These are phyloP conservation scores for Anarrhichthys ocellatus DNA, from an alignment of 2,113 vertebrate species.

Conservation along the genomic window DNA sequence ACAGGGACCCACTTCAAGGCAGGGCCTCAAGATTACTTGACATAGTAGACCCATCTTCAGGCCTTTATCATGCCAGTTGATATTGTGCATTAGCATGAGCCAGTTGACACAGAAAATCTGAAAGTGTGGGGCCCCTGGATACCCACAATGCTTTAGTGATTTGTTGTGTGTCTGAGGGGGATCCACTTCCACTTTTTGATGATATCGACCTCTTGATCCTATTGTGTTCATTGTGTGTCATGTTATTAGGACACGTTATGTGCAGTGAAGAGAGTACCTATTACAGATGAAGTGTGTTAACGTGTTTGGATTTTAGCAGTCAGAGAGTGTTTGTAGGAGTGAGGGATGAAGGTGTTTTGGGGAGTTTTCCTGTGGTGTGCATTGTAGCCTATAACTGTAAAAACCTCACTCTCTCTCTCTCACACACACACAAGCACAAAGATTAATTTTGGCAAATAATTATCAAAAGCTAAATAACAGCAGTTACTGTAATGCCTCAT, in stretches of 20 bases:
- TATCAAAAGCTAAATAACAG: not conserved
- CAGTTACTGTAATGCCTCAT: not conserved
- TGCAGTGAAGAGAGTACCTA: not conserved
- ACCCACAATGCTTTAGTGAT: not conserved
- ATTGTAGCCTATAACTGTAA: not conserved
- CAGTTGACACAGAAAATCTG: too few species aligned
- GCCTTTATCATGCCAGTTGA: too few species aligned
- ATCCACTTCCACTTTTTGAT: not conserved
- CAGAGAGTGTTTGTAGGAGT: not conserved
- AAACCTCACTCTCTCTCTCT: not conserved
- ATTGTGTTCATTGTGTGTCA: not conserved
- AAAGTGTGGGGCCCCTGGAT: too few species aligned
- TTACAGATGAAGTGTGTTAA: not conserved
- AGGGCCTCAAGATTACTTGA: too few species aligned
- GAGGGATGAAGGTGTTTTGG: not conserved
- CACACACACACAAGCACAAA: not conserved
- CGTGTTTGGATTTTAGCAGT: not conserved
- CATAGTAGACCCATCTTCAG: too few species aligned
- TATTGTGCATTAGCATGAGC: too few species aligned
- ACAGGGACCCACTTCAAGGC: not conserved
- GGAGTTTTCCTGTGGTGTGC: not conserved
- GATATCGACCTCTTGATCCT: not conserved
- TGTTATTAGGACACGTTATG: not conserved
- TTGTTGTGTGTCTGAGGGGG: not conserved
- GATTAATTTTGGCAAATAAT: not conserved